Evolutionary conservation across 2,888 invertebrate genomes (phyloP), one percentile per base, ranked within the genome.

Genomic region (Acheta domesticus): DNA sequence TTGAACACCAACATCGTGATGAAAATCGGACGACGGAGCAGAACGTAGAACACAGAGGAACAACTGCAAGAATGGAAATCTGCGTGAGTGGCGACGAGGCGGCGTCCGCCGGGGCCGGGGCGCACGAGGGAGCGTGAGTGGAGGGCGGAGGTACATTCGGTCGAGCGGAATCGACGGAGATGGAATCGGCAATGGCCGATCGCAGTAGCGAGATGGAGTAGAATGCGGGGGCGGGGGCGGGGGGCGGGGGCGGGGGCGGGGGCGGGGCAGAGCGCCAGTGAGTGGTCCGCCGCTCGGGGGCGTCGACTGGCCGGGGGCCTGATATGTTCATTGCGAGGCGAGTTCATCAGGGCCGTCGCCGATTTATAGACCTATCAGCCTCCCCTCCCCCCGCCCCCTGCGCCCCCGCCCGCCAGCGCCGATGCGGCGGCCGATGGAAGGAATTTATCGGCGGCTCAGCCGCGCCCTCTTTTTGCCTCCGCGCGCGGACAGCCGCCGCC

Each of bases 321-420:
- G 36, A 36, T 36, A 36, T 36, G 36, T 36, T 36, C 36, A 36
- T 36, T 36, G 36, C 36, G 36, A 36, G 36, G 62, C 23, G 62
- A 62, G 62, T 62, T 62, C 62, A 62, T 62, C 62, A 62, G 62
- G 62, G n/a, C n/a, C 62, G 14, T n/a, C 62, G 62, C n/a, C 62
- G 62, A 62, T 62, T 62, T 62, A 62, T 62, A 62, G 62, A 62
- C 62, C 62, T 62, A 62, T 62, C 62, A 62, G 62, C n/a, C 62
- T n/a, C 62, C n/a, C 62, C 62, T 1, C 14, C 5, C 62, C 16
- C 62, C 1, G 4, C 8, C 62, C 62, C 16, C 12, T 16, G 5
- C 16, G 11, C 16, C 19, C 62, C 16, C 14, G 62, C 62, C n/a
- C 62, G 62, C n/a, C 62, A 19, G 16, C n/a, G 16, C n/a, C 62